These are phyloP conservation scores for Petromus typicus DNA, from an alignment of 2,113 vertebrate genomes.

Conservation along the genomic window DNA sequence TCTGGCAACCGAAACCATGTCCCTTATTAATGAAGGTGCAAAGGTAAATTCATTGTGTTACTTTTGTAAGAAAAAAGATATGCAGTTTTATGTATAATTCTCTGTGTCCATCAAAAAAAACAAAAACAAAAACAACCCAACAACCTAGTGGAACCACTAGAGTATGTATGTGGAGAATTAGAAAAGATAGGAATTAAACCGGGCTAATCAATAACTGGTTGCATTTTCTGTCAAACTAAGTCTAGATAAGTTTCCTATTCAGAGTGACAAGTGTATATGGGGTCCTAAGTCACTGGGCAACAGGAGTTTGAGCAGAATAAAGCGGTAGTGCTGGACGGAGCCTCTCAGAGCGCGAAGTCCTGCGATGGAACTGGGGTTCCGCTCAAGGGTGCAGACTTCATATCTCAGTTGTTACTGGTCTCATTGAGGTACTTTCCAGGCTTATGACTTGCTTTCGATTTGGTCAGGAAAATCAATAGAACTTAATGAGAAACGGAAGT, in stretches of 20 bases:
- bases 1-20: slow-evolving; percentile 25
- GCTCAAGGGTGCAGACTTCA: neutral
- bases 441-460: neutral
- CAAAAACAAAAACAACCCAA: no score
- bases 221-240: neutral
- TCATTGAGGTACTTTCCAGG: slow-evolving; percentile 8
- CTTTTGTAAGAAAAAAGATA: neutral
- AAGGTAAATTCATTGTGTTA: neutral
- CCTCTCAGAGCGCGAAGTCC: neutral
- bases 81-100: neutral
- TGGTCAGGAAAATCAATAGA: neutral
- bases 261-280: neutral
- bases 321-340: neutral
- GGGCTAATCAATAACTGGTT: neutral
- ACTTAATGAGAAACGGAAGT: slow-evolving; percentile 45
- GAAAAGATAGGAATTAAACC: neutral
- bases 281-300: neutral
- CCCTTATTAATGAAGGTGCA: neutral
- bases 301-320: neutral
- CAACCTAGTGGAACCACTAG: neutral
- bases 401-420: neutral
- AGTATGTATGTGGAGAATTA: neutral
- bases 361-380: neutral
- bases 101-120: no score
- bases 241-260: neutral